A percentile compares a stretch with the other conserved stretches of the same genome.
Evolutionary conservation across 2,113 vertebrate species (phyloP).

Genomic region (Colinus virginianus): DNA sequence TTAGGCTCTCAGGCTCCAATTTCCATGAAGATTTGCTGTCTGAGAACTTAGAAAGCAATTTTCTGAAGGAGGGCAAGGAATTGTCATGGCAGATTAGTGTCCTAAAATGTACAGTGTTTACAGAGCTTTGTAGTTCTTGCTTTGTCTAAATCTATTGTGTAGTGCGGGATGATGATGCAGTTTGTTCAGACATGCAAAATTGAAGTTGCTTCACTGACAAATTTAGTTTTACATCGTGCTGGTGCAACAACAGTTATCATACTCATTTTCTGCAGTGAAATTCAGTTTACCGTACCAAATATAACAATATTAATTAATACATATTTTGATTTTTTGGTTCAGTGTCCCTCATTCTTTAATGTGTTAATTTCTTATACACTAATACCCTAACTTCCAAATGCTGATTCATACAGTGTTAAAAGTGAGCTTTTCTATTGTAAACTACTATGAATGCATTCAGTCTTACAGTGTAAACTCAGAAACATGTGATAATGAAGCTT

Average conservation of each 20-base stretch:
- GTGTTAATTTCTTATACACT: slow-evolving; percentile 29
- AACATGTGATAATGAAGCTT: slow-evolving; percentile 27
- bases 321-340: slow-evolving; percentile 25
- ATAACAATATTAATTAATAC: neutral
- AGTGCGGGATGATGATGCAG: neutral
- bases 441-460: slow-evolving; percentile 5
- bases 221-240: neutral
- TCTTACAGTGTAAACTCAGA: neutral
- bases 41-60: neutral
- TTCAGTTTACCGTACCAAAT: neutral
- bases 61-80: neutral
- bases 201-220: neutral
- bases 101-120: neutral
- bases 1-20: neutral
- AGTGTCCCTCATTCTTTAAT: neutral
- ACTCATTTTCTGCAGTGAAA: neutral
- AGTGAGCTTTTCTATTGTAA: neutral
- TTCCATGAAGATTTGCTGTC: neutral
- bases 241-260: neutral
- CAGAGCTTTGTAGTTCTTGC: neutral
- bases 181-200: neutral
- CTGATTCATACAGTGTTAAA: neutral
- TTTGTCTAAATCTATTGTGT: neutral
- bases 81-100: neutral
- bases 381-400: slow-evolving; percentile 27